Evolutionary conservation across 2,888 invertebrate genomes (phyloP).

Genomic region (Polydrusus pterygomalis): DNA sequence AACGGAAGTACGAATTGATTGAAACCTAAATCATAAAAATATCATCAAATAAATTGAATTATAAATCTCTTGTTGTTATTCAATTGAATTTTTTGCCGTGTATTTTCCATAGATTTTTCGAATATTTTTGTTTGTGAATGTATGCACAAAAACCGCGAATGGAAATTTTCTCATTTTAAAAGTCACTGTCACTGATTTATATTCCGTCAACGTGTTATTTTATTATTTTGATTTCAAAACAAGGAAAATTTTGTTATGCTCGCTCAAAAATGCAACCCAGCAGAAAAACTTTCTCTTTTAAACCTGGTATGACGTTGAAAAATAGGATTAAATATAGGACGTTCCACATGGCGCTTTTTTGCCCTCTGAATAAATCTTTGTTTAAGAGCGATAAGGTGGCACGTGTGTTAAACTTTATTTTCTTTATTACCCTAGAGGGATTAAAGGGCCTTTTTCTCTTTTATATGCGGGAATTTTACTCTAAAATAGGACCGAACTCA

Average conservation of each 20-base stretch:
- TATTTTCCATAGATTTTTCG: no score
- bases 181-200: no score
- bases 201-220: neutral
- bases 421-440: slow-evolving; percentile 33
- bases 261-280: neutral
- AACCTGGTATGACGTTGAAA: slow-evolving; percentile 13
- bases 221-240: neutral
- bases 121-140: no score
- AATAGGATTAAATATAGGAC: slow-evolving; percentile 22
- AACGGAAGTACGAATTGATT: no score
- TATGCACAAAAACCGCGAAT: no score
- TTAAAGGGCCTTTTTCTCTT: slow-evolving; percentile 13
- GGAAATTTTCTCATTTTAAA: no score
- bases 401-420: slow-evolving; percentile 46
- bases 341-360: slow-evolving; percentile 38
- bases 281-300: neutral
- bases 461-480: slow-evolving; percentile 17
- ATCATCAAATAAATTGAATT: no score
- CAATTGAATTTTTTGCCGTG: no score
- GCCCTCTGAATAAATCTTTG: slow-evolving; percentile 44
- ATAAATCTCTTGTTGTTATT: no score
- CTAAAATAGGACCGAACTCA: neutral
- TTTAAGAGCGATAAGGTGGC: slow-evolving; percentile 42
- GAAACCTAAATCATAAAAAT: no score
- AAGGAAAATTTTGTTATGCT: neutral